Evolutionary conservation across 2,888 invertebrate species (phyloP), one percentile per base, ranked within the genome.

Genomic region (Bombyx huttoni): DNA sequence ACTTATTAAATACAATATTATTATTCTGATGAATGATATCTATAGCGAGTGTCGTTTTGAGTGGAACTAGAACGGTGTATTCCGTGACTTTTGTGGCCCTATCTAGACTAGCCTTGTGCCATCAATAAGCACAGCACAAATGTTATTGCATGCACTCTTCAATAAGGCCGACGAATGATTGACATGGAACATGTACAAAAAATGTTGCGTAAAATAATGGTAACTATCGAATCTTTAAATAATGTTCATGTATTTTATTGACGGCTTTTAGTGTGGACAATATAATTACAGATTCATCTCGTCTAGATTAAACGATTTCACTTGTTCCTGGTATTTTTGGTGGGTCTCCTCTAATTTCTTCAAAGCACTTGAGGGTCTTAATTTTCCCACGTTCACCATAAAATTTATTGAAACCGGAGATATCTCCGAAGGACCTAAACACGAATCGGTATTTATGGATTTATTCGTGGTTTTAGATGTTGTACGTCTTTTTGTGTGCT

Each of bases 281-380:
- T 12, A 46, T 50, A 53, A 53, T 57, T 56, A 69, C 12, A 54
- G 53, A 48, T 64, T 59, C 53, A 65, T 65, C 34, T 68, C 68
- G 13, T 77, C 67, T 58, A 72, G 64, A 24, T 62, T 61, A 54
- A 78, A 81, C 0, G 66, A 62, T 60, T 80, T 87, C 0, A 88
- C 79, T 68, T 78, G 76, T 50, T 85, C 84, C 58, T 87, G 85
- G 56, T 81, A 88, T 69, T 81, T 75, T 24, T 73, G 67, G 58
- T 88, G 88, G 61, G 85, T 85, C 54, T 84, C 83, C 58, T 88
- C 88, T 14, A 88, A 62, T n/a, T 59, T 69, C 55, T 62, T 71
- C 13, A 88, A 58, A 13, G 81, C 71, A 53, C 68, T 82, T 0
- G 85, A 80, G 1, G 81, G 79, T 13, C 78, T 67, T 0, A 72